Base-by-base conservation (phyloP, 2,113 vertebrate genomes). In the Oncorhynchus nerka region DNA sequence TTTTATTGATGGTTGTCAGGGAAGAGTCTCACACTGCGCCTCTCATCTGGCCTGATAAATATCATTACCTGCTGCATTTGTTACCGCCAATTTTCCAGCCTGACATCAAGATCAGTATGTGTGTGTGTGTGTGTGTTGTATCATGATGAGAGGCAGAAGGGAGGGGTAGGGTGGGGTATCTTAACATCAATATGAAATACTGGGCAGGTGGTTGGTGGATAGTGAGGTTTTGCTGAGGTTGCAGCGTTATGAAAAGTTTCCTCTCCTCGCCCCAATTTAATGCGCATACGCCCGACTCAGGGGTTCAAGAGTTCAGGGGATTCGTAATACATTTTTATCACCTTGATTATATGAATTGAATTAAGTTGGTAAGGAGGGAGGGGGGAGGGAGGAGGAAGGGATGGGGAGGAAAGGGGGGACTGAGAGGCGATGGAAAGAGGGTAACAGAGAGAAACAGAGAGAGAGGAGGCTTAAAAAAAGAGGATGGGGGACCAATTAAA, bases 251-350 rank as follows among this genome's bases (percentile, higher is more conserved):
- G 3, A 78, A 72, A 70, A 34, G 13, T 32, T 73, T 73, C 51
- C 11, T n/a, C 20, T 24, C 57, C 32, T 62, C 59, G 59, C 16
- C 32, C 51, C 72, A 75, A 30, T 87, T 81, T 83, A 86, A 79
- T 80, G 67, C 71, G 75, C 77, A 85, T 79, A 82, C 70, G 79
- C 61, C 74, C 26, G 13, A 26, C 49, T 75, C n/a, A 22, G 45
- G 11, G 79, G 86, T 88, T 86, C 83, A 87, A 84, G 87, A 88
- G 83, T 89, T 84, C 83, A 85, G 68, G 55, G 57, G 9, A 81
- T 80, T 89, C 62, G 84, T 82, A 84, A 82, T 82, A 73, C 83
- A 88, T 88, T 86, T 88, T 86, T 88, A 89, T 89, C 79, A 86
- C 81, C 83, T 84, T 85, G 64, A 82, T 90, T 84, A 73, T 81